These are phyloP conservation scores for Melanogrammus aeglefinus DNA, from an alignment of 2,797 vertebrate genomes.

Conservation along the genomic window DNA sequence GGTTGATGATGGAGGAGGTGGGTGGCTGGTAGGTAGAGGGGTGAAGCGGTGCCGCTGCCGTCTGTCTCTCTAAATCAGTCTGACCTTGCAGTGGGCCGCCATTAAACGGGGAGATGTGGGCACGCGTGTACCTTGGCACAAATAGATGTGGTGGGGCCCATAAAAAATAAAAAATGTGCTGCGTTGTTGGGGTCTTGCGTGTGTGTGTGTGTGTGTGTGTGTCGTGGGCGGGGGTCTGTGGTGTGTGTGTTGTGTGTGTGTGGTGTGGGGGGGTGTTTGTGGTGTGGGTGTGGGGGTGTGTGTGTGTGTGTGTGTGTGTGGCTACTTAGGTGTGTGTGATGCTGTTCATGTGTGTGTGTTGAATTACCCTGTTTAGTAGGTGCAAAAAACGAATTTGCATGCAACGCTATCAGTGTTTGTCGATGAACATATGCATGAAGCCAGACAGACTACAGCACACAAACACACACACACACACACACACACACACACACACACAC, in stretches of 20 bases:
- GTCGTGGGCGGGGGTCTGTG: too few species aligned
- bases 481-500: neutral
- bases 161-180: too few species aligned
- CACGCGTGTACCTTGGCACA: neutral
- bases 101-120: neutral
- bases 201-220: too few species aligned
- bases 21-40: neutral
- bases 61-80: neutral
- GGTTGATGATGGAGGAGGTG: too few species aligned
- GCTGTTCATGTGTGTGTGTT: neutral
- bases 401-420: neutral
- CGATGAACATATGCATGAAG: neutral
- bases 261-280: too few species aligned
- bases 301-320: neutral
- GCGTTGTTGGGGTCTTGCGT: too few species aligned
- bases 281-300: neutral
- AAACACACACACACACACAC: too few species aligned
- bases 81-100: neutral
- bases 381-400: neutral
- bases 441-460: too few species aligned
- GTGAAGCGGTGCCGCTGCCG: neutral
- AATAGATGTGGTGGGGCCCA: neutral
- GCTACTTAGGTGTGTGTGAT: too few species aligned
- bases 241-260: too few species aligned
- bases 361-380: neutral